These are phyloP conservation scores for Mantis religiosa DNA, from an alignment of 2,888 invertebrate genomes.

Conservation along the genomic window DNA sequence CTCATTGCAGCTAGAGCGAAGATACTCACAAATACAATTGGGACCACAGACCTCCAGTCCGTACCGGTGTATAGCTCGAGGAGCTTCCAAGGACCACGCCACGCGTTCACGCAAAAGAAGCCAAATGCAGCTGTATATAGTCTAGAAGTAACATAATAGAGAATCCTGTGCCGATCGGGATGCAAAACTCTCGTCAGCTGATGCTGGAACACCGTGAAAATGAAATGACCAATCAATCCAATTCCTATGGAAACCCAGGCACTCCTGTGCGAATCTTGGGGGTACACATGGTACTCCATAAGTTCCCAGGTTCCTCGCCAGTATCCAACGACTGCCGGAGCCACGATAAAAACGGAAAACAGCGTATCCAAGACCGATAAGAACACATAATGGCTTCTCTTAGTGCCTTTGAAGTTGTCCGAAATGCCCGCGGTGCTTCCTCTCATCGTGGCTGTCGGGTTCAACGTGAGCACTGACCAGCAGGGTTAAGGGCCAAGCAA, in stretches of 20 bases:
- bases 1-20: conserved; percentile 64
- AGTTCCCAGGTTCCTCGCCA: conserved; percentile 85
- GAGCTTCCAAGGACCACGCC: conserved; percentile 79
- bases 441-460: conserved; percentile 46
- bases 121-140: conserved; percentile 72
- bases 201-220: conserved; percentile 65
- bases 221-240: conserved; percentile 65
- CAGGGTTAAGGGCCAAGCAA: background rate
- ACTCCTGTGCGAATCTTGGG: conserved; percentile 56
- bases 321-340: conserved; percentile 78
- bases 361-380: conserved; percentile 66
- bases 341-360: conserved; percentile 67
- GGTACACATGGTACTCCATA: conserved; percentile 67
- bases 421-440: conserved; percentile 64
- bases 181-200: conserved; percentile 53
- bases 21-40: conserved; percentile 62
- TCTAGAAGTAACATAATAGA: conserved; percentile 67
- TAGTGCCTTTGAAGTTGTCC: conserved; percentile 55
- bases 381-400: conserved; percentile 50
- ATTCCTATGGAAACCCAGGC: conserved; percentile 64
- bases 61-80: conserved; percentile 65
- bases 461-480: background rate
- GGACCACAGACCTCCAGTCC: conserved; percentile 56
- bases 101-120: conserved; percentile 79
- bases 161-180: conserved; percentile 64